A percentile compares a stretch with the other conserved stretches of the same genome.
Evolutionary conservation across 2,888 invertebrate genomes (phyloP).

Genomic region (Hesperia comma): DNA sequence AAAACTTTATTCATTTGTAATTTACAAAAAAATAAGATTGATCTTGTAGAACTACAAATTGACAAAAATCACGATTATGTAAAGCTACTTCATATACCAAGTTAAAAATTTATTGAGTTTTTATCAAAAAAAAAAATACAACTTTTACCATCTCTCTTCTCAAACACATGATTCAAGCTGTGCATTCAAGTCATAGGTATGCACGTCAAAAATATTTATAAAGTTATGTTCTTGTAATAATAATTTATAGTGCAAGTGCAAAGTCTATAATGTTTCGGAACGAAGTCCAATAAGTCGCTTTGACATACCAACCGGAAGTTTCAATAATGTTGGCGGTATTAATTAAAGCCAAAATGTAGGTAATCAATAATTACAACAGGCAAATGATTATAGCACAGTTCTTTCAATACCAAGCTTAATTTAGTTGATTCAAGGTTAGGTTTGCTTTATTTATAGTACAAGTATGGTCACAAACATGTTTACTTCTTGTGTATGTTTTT

Average conservation of each 20-base stretch:
- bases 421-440: conserved; percentile 14
- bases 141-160: no score
- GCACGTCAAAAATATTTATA: no score
- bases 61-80: no score
- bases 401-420: conserved; percentile 21
- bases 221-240: not conserved
- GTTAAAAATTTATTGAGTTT: no score
- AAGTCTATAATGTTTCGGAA: conserved; percentile 36
- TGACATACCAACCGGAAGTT: conserved; percentile 39
- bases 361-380: conserved; percentile 38
- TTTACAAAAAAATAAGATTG: no score
- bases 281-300: conserved; percentile 31
- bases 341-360: conserved; percentile 38
- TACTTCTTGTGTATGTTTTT: not conserved
- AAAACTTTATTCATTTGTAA: no score
- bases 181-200: no score
- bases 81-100: no score
- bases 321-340: conserved; percentile 42
- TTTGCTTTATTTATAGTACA: not conserved
- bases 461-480: conserved; percentile 14
- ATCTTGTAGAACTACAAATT: no score
- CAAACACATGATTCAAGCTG: no score
- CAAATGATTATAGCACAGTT: conserved; percentile 20
- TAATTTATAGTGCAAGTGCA: not conserved
- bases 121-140: no score